These are phyloP conservation scores for Betta splendens DNA, from an alignment of 2,797 vertebrate genomes.

Conservation along the genomic window DNA sequence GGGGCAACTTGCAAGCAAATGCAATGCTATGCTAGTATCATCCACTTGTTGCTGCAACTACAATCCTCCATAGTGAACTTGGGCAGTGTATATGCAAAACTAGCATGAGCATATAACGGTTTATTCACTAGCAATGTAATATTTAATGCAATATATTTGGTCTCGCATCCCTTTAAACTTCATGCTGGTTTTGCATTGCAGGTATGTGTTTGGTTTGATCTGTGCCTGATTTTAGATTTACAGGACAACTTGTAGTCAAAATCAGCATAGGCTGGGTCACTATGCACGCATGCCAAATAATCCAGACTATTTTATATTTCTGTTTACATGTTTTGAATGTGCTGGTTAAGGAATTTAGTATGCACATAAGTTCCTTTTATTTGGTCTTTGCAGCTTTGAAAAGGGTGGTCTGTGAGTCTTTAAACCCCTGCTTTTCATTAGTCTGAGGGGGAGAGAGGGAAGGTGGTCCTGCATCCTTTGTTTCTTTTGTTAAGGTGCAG, in stretches of 20 bases:
- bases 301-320: background rate
- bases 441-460: constrained; percentile 33
- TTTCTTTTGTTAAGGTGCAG: constrained; percentile 72
- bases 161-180: too few relatives aligned
- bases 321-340: constrained; percentile 12
- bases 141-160: too few relatives aligned
- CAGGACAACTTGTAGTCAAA: constrained; percentile 3
- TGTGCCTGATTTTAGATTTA: background rate
- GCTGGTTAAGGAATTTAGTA: background rate
- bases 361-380: constrained; percentile 10
- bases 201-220: background rate
- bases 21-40: too few relatives aligned
- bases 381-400: constrained; percentile 16
- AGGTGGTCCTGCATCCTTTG: constrained; percentile 63
- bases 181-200: too few relatives aligned
- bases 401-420: constrained; percentile 35
- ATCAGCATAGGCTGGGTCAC: background rate
- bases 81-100: too few relatives aligned
- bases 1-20: too few relatives aligned
- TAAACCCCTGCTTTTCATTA: constrained; percentile 22
- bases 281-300: constrained; percentile 9
- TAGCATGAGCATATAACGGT: too few relatives aligned
- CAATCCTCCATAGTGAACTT: too few relatives aligned
- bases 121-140: too few relatives aligned
- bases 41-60: too few relatives aligned